A percentile compares a stretch with the other conserved stretches of the same genome.
These are phyloP conservation scores for Camptogramma bilineatum DNA, from an alignment of 2,888 invertebrate genomes.

Conservation along the genomic window DNA sequence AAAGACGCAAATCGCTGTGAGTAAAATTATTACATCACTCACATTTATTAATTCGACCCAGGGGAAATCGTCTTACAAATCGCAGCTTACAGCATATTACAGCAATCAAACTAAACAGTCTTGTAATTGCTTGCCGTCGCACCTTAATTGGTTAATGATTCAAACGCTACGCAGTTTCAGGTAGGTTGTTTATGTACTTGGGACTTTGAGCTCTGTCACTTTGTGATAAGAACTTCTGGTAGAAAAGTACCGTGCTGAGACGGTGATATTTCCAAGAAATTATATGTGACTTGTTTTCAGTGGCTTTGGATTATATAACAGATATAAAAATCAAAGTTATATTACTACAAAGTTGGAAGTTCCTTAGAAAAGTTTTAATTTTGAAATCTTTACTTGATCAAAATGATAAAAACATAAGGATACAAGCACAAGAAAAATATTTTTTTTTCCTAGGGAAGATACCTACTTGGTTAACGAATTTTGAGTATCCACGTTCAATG, in stretches of 20 bases:
- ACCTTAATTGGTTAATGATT: conserved; percentile 45
- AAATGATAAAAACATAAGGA: too few relatives aligned
- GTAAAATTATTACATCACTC: conserved; percentile 18
- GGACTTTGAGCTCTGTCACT: conserved; percentile 12
- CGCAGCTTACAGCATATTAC: conserved; percentile 37
- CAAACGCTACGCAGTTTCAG: conserved; percentile 34
- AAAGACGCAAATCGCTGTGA: not conserved
- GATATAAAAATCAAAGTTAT: too few relatives aligned
- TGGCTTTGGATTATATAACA: not conserved
- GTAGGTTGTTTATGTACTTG: conserved; percentile 6
- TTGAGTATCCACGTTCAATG: too few relatives aligned
- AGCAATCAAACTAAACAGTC: conserved; percentile 45
- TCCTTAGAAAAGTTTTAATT: too few relatives aligned
- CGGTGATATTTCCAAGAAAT: conserved; percentile 5
- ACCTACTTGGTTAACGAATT: too few relatives aligned
- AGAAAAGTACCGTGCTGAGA: not conserved
- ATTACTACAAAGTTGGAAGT: too few relatives aligned
- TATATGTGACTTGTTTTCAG: not conserved
- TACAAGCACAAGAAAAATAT: too few relatives aligned
- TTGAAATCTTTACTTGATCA: too few relatives aligned
- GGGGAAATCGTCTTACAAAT: conserved; percentile 40
- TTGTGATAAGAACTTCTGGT: conserved; percentile 3
- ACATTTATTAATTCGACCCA: conserved; percentile 27
- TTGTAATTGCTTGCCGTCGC: conserved; percentile 44
- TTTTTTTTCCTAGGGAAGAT: too few relatives aligned